Conservation (phyloP, 2,888 invertebrate species). For the Minunthozetes semirufus region DNA sequence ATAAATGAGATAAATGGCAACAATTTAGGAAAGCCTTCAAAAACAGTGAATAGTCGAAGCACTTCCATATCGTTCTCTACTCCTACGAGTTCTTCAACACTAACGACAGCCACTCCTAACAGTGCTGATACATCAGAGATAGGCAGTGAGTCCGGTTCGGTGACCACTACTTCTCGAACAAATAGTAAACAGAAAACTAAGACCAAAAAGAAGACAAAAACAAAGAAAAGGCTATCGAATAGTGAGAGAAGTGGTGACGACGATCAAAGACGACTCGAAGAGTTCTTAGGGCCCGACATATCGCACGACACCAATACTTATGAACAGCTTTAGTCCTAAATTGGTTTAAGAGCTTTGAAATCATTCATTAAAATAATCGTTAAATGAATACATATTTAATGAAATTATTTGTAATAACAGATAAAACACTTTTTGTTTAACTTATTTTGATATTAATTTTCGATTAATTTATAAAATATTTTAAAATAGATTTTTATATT, state of each 20-base stretch:
- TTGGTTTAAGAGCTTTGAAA: background rate
- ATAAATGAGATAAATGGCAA: background rate
- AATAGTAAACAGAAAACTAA: slow-evolving; percentile 40
- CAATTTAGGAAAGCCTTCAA: background rate
- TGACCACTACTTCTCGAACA: slow-evolving; percentile 39
- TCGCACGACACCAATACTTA: background rate
- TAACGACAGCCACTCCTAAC: background rate
- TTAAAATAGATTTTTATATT: too few species aligned
- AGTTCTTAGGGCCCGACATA: slow-evolving; percentile 38
- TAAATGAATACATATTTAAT: background rate
- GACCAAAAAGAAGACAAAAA: slow-evolving; percentile 50
- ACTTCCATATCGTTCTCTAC: background rate
- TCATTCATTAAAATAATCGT: background rate
- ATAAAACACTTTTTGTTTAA: too few species aligned
- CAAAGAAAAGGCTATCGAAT: slow-evolving; percentile 45
- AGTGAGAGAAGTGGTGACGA: slow-evolving; percentile 33
- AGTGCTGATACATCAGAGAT: slow-evolving; percentile 18
- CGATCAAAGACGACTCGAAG: slow-evolving; percentile 39
- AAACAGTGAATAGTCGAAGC: background rate
- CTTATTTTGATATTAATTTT: too few species aligned
- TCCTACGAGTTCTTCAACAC: background rate
- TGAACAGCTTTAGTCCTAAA: background rate
- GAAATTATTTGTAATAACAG: background rate
- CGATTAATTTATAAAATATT: too few species aligned
- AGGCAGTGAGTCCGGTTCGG: background rate